Percentiles rank a stretch among this genome's conserved stretches.
phyloP scores from a whole-genome alignment of 2,797 vertebrate species.

The Bradypodion ventrale region DNA sequence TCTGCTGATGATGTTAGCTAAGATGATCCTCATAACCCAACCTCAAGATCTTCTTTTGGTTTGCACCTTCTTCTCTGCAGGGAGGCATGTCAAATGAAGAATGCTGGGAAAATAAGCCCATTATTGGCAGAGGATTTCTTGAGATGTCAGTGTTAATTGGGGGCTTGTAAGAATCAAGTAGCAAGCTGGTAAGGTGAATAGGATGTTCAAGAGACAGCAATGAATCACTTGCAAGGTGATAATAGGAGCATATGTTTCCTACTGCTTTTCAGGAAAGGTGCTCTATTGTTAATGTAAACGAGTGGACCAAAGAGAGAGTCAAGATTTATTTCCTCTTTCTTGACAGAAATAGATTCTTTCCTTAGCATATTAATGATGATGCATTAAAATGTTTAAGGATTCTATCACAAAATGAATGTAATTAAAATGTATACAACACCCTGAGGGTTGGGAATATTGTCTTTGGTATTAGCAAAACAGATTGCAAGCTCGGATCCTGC shows the following conservation, averaged over 20 bases:
- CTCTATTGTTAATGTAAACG: conserved; percentile 66
- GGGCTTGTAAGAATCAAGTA: conserved; percentile 46
- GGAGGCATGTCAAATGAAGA: conserved; percentile 7
- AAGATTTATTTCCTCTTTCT: conserved; percentile 75
- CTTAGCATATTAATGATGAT: conserved; percentile 75
- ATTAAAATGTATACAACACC: conserved; percentile 67
- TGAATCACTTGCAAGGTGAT: conserved; percentile 74
- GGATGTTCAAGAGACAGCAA: conserved; percentile 67
- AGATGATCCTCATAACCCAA: not conserved
- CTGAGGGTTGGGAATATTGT: conserved; percentile 55
- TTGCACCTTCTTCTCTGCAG: not conserved
- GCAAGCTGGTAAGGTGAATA: conserved; percentile 62
- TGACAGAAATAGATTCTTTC: conserved; percentile 73
- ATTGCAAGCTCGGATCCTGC: conserved; percentile 55
- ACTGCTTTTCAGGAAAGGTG: conserved; percentile 71
- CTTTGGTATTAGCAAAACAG: conserved; percentile 69
- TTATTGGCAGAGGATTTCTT: conserved; percentile 34
- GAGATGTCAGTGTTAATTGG: conserved; percentile 56
- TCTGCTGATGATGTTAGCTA: not conserved
- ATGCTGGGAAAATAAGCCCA: conserved; percentile 1
- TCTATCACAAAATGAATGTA: conserved; percentile 66
- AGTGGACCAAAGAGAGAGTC: conserved; percentile 73
- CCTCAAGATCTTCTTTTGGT: not conserved
- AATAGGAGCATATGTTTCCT: conserved; percentile 72
- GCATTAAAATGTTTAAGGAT: conserved; percentile 75